Base-by-base conservation (phyloP, 2,888 invertebrate species). In the Rhingia rostrata region DNA sequence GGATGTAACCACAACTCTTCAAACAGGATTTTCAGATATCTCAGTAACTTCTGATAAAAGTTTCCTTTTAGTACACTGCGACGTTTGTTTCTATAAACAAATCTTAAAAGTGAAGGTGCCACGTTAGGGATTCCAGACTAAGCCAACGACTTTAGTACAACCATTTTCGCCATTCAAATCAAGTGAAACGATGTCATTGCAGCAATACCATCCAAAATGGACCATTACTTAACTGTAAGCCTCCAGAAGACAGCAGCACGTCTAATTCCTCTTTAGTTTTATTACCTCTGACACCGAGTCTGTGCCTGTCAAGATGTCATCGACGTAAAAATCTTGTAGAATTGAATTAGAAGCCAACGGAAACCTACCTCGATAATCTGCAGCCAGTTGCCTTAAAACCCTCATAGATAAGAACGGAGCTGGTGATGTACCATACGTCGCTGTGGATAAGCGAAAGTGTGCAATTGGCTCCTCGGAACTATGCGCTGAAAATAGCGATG, bases 151-250 rank as follows among this genome's bases (percentile, higher is more conserved):
- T 10, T 61, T 61, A 5, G 45, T 41, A 5, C 22, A 58, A 5
- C n/a, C 6, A 0, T 22, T 9, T 6, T 2, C 10, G 1, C 12
- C n/a, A 6, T 51, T 41, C 32, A 51, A 39, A 32, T 64, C 64
- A 2, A 64, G 6, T 0, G 51, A 64, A 9, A 64, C 2, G 12
- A 0, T 64, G 3, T 49, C 14, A 22, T 7, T 4, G n/a, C n/a
- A 35, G 30, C n/a, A 6, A 3, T 9, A 33, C 12, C 35, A 4
- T 35, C 5, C 1, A 61, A 7, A 12, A 61, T 47, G 0, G 61
- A 9, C 45, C 61, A 33, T 60, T 60, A 35, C 41, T 70, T 3
- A 60, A 14, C 12, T 60, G 33, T 4, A 70, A 33, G 22, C 70
- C 60, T 4, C 22, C 72, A 53, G 61, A 61, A 3, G 51, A 41